phyloP scores from a whole-genome alignment of 1,140 invertebrate species.

The Cydia amplana region DNA sequence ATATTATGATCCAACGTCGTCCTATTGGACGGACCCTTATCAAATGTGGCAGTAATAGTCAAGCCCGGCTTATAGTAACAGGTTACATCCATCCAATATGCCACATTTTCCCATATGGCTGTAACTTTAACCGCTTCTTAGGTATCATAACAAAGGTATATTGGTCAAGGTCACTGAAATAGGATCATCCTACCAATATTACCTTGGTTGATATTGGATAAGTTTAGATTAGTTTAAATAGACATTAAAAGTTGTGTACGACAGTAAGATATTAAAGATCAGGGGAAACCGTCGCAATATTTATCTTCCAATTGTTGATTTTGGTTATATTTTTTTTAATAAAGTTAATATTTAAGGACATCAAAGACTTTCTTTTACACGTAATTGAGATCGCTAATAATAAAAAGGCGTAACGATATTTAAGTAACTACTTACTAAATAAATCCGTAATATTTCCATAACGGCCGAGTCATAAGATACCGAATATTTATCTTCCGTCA shows the following conservation, averaged over 20 bases:
- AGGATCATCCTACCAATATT: background rate
- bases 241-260: background rate
- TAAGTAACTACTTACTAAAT: background rate
- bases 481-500: background rate
- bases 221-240: background rate
- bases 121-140: background rate
- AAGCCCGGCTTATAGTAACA: slow-evolving; percentile 18
- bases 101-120: background rate
- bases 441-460: background rate
- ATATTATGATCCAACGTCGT: slow-evolving; percentile 29
- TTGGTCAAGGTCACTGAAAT: background rate
- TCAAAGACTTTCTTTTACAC: too few relatives aligned
- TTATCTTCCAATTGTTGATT: background rate
- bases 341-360: too few relatives aligned
- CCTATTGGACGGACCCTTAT: slow-evolving; percentile 27
- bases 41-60: slow-evolving; percentile 23
- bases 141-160: background rate
- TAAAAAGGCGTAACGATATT: background rate
- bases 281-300: background rate
- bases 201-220: background rate
- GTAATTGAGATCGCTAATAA: background rate
- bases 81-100: slow-evolving; percentile 27
- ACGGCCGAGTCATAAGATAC: background rate
- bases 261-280: background rate
- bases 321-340: too few relatives aligned